Evolutionary conservation across 2,888 invertebrate species (phyloP).

Genomic region (Stratiomys singularior): DNA sequence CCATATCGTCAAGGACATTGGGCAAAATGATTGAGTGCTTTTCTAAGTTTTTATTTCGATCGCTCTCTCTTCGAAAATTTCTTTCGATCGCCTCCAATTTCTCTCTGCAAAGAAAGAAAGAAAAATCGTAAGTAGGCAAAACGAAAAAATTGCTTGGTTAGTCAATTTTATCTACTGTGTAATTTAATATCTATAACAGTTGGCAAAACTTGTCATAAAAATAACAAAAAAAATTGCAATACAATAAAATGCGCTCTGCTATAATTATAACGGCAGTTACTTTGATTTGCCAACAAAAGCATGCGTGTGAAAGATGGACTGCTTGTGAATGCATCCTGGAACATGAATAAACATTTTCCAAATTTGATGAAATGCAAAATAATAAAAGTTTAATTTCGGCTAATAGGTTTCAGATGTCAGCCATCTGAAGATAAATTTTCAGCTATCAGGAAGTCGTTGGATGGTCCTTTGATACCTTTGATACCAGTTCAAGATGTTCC

Average conservation of each 20-base stretch:
- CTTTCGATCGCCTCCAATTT: conserved; percentile 58
- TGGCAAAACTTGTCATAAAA: conserved; percentile 14
- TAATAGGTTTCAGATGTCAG: too few species aligned
- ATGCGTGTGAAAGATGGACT: too few species aligned
- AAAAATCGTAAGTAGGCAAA: conserved; percentile 6
- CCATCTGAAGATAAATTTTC: too few species aligned
- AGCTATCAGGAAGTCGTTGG: too few species aligned
- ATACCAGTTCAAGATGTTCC: too few species aligned
- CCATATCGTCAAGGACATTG: conserved; percentile 75
- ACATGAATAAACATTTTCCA: too few species aligned
- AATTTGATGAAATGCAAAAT: too few species aligned
- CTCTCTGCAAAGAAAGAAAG: conserved; percentile 57
- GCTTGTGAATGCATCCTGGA: too few species aligned
- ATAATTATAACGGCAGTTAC: background rate
- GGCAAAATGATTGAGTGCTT: conserved; percentile 73
- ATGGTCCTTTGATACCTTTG: too few species aligned
- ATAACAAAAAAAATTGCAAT: background rate
- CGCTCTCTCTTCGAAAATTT: conserved; percentile 57
- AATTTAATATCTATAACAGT: conserved; percentile 21
- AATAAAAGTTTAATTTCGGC: too few species aligned
- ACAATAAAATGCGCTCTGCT: conserved; percentile 13
- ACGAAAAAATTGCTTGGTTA: background rate
- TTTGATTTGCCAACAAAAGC: background rate
- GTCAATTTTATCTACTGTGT: conserved; percentile 28
- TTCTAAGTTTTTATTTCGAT: conserved; percentile 58